These are phyloP conservation scores for Sceloporus undulatus DNA, from an alignment of 2,113 vertebrate genomes.

Conservation along the genomic window DNA sequence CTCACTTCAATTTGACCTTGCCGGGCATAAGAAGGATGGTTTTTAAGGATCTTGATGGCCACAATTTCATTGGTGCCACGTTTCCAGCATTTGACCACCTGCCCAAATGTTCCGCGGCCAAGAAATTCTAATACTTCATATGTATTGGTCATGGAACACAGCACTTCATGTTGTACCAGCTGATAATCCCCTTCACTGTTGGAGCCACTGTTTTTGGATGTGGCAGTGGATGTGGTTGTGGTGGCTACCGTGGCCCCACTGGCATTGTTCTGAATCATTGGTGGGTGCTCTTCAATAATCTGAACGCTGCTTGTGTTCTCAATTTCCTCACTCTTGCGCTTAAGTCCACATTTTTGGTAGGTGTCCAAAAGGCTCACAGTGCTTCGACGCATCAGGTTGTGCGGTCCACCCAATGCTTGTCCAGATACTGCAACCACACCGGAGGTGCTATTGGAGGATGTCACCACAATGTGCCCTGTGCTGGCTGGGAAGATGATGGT, in stretches of 20 bases:
- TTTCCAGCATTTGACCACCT: slow-evolving; percentile 99
- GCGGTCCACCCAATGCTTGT: slow-evolving; percentile 88
- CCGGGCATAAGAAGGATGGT: slow-evolving; percentile 96
- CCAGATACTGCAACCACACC: slow-evolving; percentile 83
- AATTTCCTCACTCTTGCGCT: slow-evolving; percentile 97
- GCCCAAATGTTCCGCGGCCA: slow-evolving; percentile 96
- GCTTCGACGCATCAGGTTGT: slow-evolving; percentile 98
- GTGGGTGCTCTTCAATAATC: slow-evolving; percentile 94
- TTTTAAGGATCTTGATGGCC: slow-evolving; percentile 98
- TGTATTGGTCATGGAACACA: slow-evolving; percentile 99
- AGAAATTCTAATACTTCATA: slow-evolving; percentile 98
- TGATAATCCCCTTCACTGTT: slow-evolving; percentile 98
- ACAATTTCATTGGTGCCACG: slow-evolving; percentile 98
- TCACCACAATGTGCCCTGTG: slow-evolving; percentile 92
- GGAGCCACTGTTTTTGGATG: slow-evolving; percentile 96
- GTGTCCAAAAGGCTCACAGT: slow-evolving; percentile 98
- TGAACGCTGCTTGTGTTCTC: slow-evolving; percentile 96
- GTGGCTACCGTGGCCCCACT: slow-evolving; percentile 91
- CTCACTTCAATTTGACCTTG: slow-evolving; percentile 99
- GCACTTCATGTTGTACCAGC: slow-evolving; percentile 97
- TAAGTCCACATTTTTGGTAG: slow-evolving; percentile 99
- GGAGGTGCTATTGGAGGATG: slow-evolving; percentile 92
- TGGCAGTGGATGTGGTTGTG: slow-evolving; percentile 90
- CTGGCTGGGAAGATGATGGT: slow-evolving; percentile 95
- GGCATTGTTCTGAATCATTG: slow-evolving; percentile 94